Conservation (phyloP, 2,113 vertebrate species). For the Xenotilapia leptura region DNA sequence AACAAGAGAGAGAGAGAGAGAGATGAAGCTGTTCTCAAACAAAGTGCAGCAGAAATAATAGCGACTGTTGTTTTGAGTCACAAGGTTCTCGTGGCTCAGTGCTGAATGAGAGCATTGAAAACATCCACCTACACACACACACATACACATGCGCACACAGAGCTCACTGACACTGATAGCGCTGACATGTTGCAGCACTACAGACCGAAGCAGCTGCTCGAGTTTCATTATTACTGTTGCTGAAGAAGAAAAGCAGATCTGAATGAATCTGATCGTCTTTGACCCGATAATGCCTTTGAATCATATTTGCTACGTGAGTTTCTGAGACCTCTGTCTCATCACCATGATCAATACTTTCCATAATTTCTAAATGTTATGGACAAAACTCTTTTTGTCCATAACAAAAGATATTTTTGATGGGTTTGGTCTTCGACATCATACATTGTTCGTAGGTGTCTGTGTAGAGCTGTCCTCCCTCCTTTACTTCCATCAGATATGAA, state of each 20-base stretch:
- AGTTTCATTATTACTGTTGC: not conserved
- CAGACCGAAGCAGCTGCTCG: not conserved
- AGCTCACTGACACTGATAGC: constrained; percentile 27
- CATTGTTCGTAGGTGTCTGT: not conserved
- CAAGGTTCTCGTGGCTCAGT: constrained; percentile 43
- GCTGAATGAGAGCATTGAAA: constrained; percentile 66
- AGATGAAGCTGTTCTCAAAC: not conserved
- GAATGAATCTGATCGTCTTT: not conserved
- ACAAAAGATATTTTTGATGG: fast-evolving
- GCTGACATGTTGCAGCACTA: not conserved
- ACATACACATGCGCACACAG: not conserved
- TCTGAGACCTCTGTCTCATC: not conserved
- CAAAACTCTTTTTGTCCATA: not conserved
- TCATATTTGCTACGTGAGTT: not conserved
- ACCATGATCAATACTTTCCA: not conserved
- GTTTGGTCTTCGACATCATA: not conserved
- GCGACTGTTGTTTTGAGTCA: constrained; percentile 63
- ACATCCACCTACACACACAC: constrained; percentile 15
- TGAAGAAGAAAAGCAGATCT: not conserved
- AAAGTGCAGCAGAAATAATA: constrained; percentile 50
- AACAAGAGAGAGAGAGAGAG: not conserved
- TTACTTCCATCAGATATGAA: not conserved
- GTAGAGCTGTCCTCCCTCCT: not conserved
- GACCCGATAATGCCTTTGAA: fast-evolving
- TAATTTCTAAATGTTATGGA: not conserved